Percentiles rank a stretch among this genome's conserved stretches.
Conservation (phyloP, 2,797 vertebrate species). For the Pangasius krempfi region DNA sequence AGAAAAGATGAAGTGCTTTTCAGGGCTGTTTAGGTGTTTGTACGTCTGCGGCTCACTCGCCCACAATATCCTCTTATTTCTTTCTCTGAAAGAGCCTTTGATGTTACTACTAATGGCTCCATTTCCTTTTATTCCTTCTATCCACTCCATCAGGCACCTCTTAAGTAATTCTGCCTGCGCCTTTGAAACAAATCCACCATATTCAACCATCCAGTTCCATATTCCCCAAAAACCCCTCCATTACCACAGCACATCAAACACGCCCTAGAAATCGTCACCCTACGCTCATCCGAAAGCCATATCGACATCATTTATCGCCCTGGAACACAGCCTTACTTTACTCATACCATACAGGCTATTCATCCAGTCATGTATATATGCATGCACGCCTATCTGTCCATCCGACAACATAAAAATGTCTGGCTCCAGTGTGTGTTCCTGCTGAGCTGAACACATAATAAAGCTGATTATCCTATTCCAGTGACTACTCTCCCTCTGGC, state of each 20-base stretch:
- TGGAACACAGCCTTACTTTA: background rate
- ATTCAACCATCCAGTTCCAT: slow-evolving; percentile 32
- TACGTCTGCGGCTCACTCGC: slow-evolving; percentile 48
- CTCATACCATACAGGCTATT: background rate
- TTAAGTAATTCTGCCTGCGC: slow-evolving; percentile 44
- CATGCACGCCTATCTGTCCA: background rate
- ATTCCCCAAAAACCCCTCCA: slow-evolving; percentile 12
- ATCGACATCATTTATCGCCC: background rate
- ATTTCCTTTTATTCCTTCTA: slow-evolving; percentile 47
- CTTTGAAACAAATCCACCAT: slow-evolving; percentile 51
- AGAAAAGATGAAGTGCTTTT: slow-evolving; percentile 56
- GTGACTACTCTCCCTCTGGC: slow-evolving; percentile 32
- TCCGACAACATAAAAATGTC: background rate
- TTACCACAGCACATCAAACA: slow-evolving; percentile 47
- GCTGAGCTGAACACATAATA: slow-evolving; percentile 45
- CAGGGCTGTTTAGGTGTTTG: slow-evolving; percentile 55
- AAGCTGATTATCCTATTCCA: slow-evolving; percentile 51
- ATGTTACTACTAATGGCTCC: slow-evolving; percentile 57
- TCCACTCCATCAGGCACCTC: slow-evolving; percentile 44
- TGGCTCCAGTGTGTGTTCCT: slow-evolving; percentile 25
- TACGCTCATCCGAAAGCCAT: background rate
- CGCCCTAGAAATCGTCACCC: slow-evolving; percentile 17
- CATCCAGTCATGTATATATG: background rate
- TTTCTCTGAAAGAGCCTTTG: slow-evolving; percentile 47
- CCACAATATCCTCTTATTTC: slow-evolving; percentile 37